These are phyloP conservation scores for Eupeodes corollae DNA, from an alignment of 1,140 invertebrate species.

Conservation along the genomic window DNA sequence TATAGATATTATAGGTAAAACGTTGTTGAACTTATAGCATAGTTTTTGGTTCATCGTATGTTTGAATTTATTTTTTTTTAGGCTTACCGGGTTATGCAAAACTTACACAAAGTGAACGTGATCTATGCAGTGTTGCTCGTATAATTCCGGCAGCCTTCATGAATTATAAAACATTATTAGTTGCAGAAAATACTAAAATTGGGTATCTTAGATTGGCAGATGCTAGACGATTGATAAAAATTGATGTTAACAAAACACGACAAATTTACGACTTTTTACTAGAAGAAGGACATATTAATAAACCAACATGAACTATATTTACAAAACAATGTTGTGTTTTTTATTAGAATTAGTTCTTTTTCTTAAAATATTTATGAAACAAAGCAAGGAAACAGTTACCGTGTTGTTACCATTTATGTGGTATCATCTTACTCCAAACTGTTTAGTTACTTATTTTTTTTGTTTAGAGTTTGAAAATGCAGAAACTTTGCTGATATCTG, in stretches of 20 bases:
- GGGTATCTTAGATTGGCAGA: slow-evolving; percentile 62
- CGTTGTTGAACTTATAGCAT: background rate
- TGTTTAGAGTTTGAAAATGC: slow-evolving; percentile 94
- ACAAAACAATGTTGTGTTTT: slow-evolving; percentile 6
- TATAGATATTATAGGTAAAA: slow-evolving; percentile 45
- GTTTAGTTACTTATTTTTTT: slow-evolving; percentile 2
- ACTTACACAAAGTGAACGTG: slow-evolving; percentile 57
- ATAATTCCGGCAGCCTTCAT: slow-evolving; percentile 66
- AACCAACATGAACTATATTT: slow-evolving; percentile 23
- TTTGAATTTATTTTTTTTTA: slow-evolving; percentile 31
- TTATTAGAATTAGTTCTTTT: background rate
- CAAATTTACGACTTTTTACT: slow-evolving; percentile 78
- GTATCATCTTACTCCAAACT: too few species aligned
- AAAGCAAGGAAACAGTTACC: background rate
- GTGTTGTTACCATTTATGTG: too few species aligned
- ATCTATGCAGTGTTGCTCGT: slow-evolving; percentile 62
- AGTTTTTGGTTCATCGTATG: background rate
- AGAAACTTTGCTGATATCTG: slow-evolving; percentile 93
- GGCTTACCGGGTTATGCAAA: slow-evolving; percentile 70
- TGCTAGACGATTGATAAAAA: slow-evolving; percentile 72
- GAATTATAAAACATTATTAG: slow-evolving; percentile 60
- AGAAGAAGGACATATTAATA: slow-evolving; percentile 56
- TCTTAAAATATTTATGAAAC: background rate
- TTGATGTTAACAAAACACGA: slow-evolving; percentile 88
- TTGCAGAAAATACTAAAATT: slow-evolving; percentile 61